A percentile compares a stretch with the other conserved stretches of the same genome.
These are phyloP conservation scores for Gymnopithys bicolor DNA, from an alignment of 2,797 vertebrate species.

Conservation along the genomic window DNA sequence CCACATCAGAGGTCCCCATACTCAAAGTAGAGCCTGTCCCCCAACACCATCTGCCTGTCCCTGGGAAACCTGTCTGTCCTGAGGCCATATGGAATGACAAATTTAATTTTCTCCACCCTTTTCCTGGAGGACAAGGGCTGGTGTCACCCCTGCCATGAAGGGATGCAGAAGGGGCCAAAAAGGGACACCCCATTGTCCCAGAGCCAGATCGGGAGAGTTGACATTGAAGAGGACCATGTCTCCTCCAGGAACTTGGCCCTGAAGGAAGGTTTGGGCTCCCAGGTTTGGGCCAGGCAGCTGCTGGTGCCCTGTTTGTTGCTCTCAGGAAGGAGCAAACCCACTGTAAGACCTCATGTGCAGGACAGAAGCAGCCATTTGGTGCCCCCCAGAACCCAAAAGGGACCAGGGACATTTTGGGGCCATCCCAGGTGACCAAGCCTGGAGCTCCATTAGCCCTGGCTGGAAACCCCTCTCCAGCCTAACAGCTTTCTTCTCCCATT, in stretches of 20 bases:
- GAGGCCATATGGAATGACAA: accelerated
- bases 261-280: background rate
- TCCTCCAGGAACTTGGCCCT: accelerated
- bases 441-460: background rate
- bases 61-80: background rate
- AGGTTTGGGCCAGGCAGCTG: accelerated
- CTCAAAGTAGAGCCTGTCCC: background rate
- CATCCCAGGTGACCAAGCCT: background rate
- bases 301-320: background rate
- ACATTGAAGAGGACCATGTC: accelerated
- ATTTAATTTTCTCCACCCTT: background rate
- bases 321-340: background rate
- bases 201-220: accelerated
- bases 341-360: background rate
- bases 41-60: accelerated
- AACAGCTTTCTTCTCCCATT: background rate
- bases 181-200: background rate
- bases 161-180: background rate
- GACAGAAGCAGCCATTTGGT: background rate
- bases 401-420: background rate
- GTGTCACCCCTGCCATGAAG: background rate
- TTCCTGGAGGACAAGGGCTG: background rate
- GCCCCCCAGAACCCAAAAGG: background rate
- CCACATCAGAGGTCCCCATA: background rate
- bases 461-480: background rate